Evolutionary conservation across 2,113 vertebrate genomes (phyloP), one percentile per base, ranked within the genome.

Genomic region (Junco hyemalis): DNA sequence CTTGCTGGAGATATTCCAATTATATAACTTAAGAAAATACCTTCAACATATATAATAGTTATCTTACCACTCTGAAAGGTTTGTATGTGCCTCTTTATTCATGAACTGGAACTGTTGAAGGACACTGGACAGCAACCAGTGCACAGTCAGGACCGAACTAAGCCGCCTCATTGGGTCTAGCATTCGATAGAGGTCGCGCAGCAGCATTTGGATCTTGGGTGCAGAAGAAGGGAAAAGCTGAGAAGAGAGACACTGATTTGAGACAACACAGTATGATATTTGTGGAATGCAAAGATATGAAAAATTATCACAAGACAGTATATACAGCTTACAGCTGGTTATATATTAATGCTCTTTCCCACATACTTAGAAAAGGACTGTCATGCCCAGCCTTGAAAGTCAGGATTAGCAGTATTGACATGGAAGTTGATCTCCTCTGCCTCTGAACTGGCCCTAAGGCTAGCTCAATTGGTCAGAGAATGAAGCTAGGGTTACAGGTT

Each of bases 171-270:
- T 88, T 31, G 94, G 95, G 82, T 96, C 96, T 70, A 92, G 91
- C 73, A 69, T 96, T 50, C 82, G 95, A 90, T 97, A 95, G 90
- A 98, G 84, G 80, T 98, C 90, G 4, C 2, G 81, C 60, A 98
- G 95, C 74, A 97, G 90, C 88, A 50, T 94, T 47, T 95, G 95
- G 54, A 96, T 92, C 61, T 94, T 80, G 47, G 97, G 97, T 91
- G 95, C 50, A 50, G 87, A 45, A 59, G 97, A 97, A 54, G 99
- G 99, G 91, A 97, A 98, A 72, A 99, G 96, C 99, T 99, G 96
- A 95, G 71, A 96, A 96, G 70, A 90, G 91, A 96, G 61, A 94
- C 3, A 82, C 3, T 59, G 42, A 92, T 91, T 88, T 82, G 54
- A 78, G 26, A 90, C 44, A 61, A 42, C 23, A 48, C 23, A 40